Percentiles rank a stretch among this genome's conserved stretches.
Conservation (phyloP, 1,140 invertebrate species). For the Latrodectus geometricus region DNA sequence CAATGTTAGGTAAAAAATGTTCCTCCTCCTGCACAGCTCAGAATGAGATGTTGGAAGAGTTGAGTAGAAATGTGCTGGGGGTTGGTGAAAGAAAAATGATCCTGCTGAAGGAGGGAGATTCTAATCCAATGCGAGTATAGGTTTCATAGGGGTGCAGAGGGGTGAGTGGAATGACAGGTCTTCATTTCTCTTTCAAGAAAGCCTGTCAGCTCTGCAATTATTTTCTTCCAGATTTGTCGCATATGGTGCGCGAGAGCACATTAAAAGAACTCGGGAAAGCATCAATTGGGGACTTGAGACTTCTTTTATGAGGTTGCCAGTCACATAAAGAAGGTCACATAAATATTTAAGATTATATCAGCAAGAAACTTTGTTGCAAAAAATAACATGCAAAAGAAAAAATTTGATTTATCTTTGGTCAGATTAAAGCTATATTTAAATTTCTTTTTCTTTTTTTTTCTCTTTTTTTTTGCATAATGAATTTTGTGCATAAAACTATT, state of each 20-base stretch:
- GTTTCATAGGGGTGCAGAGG: background rate
- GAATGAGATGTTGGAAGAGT: background rate
- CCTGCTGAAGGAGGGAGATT: background rate
- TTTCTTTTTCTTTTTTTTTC: too few relatives aligned
- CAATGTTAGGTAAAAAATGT: background rate
- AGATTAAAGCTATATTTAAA: background rate
- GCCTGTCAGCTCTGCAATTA: background rate
- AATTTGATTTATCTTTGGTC: background rate
- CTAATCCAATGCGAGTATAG: background rate
- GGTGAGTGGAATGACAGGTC: background rate
- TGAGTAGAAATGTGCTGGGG: background rate
- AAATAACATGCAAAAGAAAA: background rate
- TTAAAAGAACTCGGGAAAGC: background rate
- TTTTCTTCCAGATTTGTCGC: background rate
- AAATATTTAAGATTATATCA: too few relatives aligned
- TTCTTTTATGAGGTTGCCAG: background rate
- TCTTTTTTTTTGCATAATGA: too few relatives aligned
- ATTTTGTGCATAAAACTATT: too few relatives aligned
- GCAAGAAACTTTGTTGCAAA: background rate
- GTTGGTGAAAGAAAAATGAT: background rate
- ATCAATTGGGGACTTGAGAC: background rate
- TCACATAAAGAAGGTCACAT: too few relatives aligned
- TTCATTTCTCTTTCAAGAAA: constrained; percentile 3
- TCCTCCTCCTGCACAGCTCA: background rate
- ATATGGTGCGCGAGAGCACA: background rate